These are phyloP conservation scores for Lymantria monacha DNA, from an alignment of 2,888 invertebrate genomes.

Conservation along the genomic window DNA sequence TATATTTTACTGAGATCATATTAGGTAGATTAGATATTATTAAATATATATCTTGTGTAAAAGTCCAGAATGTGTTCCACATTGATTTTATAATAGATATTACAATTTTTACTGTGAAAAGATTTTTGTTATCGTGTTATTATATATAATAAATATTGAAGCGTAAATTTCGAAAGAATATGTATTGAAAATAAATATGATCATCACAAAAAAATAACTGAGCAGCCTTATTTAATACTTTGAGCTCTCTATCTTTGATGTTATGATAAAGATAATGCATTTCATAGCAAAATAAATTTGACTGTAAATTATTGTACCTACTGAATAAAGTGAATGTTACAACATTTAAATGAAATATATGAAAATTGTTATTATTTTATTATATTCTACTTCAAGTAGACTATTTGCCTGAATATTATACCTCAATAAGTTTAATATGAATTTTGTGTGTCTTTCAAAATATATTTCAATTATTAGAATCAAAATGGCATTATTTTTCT, in stretches of 20 bases:
- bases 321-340: constrained; percentile 42
- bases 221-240: constrained; percentile 43
- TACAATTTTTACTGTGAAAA: constrained; percentile 50
- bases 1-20: constrained; percentile 64
- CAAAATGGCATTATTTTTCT: constrained; percentile 50
- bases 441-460: constrained; percentile 74
- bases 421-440: constrained; percentile 78
- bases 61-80: constrained; percentile 77
- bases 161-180: constrained; percentile 22
- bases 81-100: constrained; percentile 60
- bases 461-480: constrained; percentile 71
- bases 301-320: constrained; percentile 45
- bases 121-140: constrained; percentile 50
- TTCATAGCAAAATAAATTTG: constrained; percentile 52
- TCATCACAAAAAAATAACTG: constrained; percentile 48
- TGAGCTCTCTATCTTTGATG: constrained; percentile 62
- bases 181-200: constrained; percentile 36
- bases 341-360: constrained; percentile 46
- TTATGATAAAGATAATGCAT: constrained; percentile 45
- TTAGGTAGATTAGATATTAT: constrained; percentile 70
- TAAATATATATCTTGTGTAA: constrained; percentile 50
- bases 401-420: constrained; percentile 75
- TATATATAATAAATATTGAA: constrained; percentile 18
- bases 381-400: constrained; percentile 65
- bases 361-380: constrained; percentile 60